Evolutionary conservation across 2,888 invertebrate species (phyloP).

Genomic region (Dorcus parallelipipedus): DNA sequence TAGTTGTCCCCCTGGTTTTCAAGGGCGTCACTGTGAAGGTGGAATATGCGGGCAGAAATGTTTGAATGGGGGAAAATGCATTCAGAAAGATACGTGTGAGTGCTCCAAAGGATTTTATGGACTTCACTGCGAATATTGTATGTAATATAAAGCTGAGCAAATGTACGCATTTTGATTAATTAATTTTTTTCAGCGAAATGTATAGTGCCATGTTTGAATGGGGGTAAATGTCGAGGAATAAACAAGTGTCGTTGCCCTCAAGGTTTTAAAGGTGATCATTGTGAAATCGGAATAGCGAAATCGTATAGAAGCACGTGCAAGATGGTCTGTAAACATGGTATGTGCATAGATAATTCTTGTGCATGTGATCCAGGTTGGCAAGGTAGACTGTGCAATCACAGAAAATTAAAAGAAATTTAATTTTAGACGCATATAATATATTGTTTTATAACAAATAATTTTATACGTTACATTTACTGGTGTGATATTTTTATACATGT

Average conservation of each 20-base stretch:
- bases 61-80: conserved; percentile 89
- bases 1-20: conserved; percentile 85
- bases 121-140: conserved; percentile 85
- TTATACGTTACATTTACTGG: too few species aligned
- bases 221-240: conserved; percentile 84
- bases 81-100: conserved; percentile 90
- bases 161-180: background rate
- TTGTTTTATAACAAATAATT: too few species aligned
- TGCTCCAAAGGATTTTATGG: conserved; percentile 92
- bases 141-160: conserved; percentile 46
- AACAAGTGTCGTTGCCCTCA: conserved; percentile 86
- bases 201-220: conserved; percentile 84
- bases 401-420: conserved; percentile 42
- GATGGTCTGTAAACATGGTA: conserved; percentile 74
- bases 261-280: conserved; percentile 84
- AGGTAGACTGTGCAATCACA: conserved; percentile 76
- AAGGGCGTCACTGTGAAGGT: conserved; percentile 87
- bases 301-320: conserved; percentile 68
- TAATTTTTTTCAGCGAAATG: conserved; percentile 41
- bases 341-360: conserved; percentile 69
- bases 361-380: conserved; percentile 81
- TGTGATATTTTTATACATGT: too few species aligned
- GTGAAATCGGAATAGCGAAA: conserved; percentile 78
- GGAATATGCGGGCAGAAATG: conserved; percentile 92
- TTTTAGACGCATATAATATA: background rate